A percentile compares a stretch with the other conserved stretches of the same genome.
phyloP scores from a whole-genome alignment of 1,140 invertebrate species.

The Pemphigus obesinymphae region DNA sequence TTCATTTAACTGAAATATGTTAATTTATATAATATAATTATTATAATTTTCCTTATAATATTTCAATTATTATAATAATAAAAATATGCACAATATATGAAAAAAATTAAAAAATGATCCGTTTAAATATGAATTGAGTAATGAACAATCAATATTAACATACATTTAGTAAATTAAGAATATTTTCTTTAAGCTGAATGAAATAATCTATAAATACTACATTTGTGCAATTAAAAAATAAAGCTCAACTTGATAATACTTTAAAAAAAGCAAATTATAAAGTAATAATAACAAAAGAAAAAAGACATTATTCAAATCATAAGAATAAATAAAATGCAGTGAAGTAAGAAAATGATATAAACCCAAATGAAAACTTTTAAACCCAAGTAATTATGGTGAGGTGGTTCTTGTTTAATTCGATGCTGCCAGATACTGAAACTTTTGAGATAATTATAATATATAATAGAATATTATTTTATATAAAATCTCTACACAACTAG shows the following conservation, averaged over 20 bases:
- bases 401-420: conserved; percentile 24
- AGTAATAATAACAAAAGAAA: background rate
- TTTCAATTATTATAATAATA: no score
- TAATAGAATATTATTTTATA: conserved; percentile 8
- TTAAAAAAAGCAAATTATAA: conserved; percentile 4
- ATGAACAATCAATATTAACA: background rate
- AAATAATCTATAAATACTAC: background rate
- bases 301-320: background rate
- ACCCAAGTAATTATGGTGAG: conserved; percentile 19
- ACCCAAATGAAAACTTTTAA: background rate
- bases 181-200: background rate
- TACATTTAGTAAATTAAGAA: no score
- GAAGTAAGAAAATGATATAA: conserved; percentile 31
- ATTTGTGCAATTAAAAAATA: background rate
- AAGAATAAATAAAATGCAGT: conserved; percentile 29
- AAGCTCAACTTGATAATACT: conserved; percentile 11
- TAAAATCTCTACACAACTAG: conserved; percentile 2
- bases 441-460: conserved; percentile 31
- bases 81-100: background rate
- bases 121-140: background rate
- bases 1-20: background rate
- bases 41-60: background rate
- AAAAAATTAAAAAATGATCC: no score
- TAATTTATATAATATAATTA: background rate
- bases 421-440: conserved; percentile 39